Base-by-base conservation (phyloP, 2,113 vertebrate species). In the Gymnarchus niloticus region DNA sequence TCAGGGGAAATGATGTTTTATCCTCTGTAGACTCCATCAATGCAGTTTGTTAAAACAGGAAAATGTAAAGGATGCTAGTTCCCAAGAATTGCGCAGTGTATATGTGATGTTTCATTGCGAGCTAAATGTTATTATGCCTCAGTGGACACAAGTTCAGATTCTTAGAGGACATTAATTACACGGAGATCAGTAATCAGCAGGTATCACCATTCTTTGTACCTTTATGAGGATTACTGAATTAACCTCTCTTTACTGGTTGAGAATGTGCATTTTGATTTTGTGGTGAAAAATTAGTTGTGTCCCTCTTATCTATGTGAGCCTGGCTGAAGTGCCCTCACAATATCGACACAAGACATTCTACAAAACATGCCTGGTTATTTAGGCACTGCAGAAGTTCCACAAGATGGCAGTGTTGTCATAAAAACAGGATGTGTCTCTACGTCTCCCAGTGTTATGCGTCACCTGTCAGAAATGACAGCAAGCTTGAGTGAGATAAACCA, bases 341-440 rank as follows among this genome's bases (percentile, higher is more conserved):
- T 41, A 48, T n/a, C n/a, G n/a, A n/a, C n/a, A n/a, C n/a, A n/a
- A n/a, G n/a, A n/a, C n/a, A n/a, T n/a, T n/a, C n/a, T n/a, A n/a
- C n/a, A n/a, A n/a, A 19, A 48, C n/a, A 48, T 46, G 19, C 19
- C 44, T 12, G 44, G 44, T 78, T 37, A 37, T 48, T n/a, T 10
- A 46, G 52, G 59, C 51, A 84, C 76, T 57, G 49, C 7, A 85
- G 9, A 3, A 25, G 1, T 56, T 49, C 92, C 94, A 94, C 90
- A 86, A 89, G 93, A 92, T 92, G 94, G 93, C 93, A 93, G 87
- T 93, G 91, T 94, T 94, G 94, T 81, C 90, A 91, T 90, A 28
- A 56, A 56, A 23, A 23, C 3, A 78, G 21, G 23, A 37, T 54
- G 12, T 14, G 21, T 78, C 23, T 48, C 21, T 44, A 69, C 12